phyloP scores from a whole-genome alignment of 2,888 invertebrate genomes.

The Caenorhabditis sp. region DNA sequence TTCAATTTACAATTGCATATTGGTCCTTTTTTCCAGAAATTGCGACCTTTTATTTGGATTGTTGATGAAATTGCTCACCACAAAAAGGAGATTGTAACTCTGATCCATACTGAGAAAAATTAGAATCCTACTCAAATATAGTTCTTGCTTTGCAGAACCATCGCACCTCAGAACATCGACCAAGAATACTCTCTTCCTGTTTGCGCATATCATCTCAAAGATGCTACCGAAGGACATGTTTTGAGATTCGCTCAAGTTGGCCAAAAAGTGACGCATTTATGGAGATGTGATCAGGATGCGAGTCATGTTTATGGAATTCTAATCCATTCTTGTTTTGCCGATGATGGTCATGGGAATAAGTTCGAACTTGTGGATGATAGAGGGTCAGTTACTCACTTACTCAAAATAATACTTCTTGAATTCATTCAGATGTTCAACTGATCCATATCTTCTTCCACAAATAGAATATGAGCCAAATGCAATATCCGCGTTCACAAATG shows the following conservation, averaged over 20 bases:
- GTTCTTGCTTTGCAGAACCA: constrained; percentile 42
- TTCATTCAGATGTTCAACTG: constrained; percentile 61
- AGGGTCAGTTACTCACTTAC: constrained; percentile 55
- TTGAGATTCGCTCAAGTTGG: constrained; percentile 57
- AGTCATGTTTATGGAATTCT: constrained; percentile 68
- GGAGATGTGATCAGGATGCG: constrained; percentile 68
- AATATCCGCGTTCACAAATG: constrained; percentile 57
- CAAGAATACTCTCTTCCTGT: constrained; percentile 67
- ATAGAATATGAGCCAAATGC: constrained; percentile 47
- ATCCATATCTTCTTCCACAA: constrained; percentile 62
- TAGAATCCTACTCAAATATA: too few species aligned
- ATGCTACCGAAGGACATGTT: constrained; percentile 52
- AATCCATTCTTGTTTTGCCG: constrained; percentile 70
- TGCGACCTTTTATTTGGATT: too few species aligned
- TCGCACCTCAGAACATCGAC: constrained; percentile 66
- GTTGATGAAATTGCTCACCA: too few species aligned
- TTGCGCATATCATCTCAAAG: constrained; percentile 66
- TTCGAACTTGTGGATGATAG: constrained; percentile 69
- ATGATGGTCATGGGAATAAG: constrained; percentile 70
- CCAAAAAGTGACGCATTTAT: constrained; percentile 68
- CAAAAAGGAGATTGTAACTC: too few species aligned
- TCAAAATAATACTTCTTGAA: too few species aligned
- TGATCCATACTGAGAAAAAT: too few species aligned
- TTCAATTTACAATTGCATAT: too few species aligned
- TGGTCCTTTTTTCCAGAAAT: too few species aligned